A percentile compares a stretch with the other conserved stretches of the same genome.
phyloP scores from a whole-genome alignment of 2,797 vertebrate genomes.

The Sciaenops ocellatus region DNA sequence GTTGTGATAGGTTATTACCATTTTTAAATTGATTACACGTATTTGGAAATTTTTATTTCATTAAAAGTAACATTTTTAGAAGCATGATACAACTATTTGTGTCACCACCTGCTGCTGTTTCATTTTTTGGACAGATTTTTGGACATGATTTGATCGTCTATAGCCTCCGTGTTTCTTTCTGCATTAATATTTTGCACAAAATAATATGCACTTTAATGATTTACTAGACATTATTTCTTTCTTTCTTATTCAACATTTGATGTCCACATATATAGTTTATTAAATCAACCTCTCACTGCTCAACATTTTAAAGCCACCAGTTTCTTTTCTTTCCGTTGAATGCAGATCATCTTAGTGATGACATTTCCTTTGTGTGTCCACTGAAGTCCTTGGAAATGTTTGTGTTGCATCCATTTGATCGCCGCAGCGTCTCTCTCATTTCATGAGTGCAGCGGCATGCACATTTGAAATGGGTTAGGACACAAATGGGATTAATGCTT shows the following conservation, averaged over 20 bases:
- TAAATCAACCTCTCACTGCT: slow-evolving; percentile 49
- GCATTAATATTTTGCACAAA: slow-evolving; percentile 3
- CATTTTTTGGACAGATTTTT: not conserved
- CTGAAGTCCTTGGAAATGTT: slow-evolving; percentile 76
- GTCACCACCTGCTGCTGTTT: slow-evolving; percentile 39
- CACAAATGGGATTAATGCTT: slow-evolving; percentile 84
- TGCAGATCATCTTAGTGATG: slow-evolving; percentile 70
- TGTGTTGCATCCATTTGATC: slow-evolving; percentile 69
- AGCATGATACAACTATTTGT: not conserved
- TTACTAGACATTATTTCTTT: not conserved
- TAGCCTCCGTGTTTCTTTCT: not conserved
- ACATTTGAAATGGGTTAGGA: slow-evolving; percentile 79
- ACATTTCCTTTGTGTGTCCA: slow-evolving; percentile 74
- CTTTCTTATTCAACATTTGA: slow-evolving; percentile 24
- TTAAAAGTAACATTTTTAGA: not conserved
- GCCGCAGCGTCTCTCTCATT: slow-evolving; percentile 70
- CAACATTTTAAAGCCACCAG: slow-evolving; percentile 36
- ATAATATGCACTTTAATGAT: not conserved
- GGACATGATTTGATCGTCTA: not conserved
- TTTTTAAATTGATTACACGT: slow-evolving; percentile 10
- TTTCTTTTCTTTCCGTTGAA: slow-evolving; percentile 44
- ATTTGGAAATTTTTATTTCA: slow-evolving; percentile 11
- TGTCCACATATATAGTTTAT: slow-evolving; percentile 51
- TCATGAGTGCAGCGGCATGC: slow-evolving; percentile 78
- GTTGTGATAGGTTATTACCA: not conserved